Conservation (phyloP, 2,888 invertebrate species). For the Aelia acuminata region DNA sequence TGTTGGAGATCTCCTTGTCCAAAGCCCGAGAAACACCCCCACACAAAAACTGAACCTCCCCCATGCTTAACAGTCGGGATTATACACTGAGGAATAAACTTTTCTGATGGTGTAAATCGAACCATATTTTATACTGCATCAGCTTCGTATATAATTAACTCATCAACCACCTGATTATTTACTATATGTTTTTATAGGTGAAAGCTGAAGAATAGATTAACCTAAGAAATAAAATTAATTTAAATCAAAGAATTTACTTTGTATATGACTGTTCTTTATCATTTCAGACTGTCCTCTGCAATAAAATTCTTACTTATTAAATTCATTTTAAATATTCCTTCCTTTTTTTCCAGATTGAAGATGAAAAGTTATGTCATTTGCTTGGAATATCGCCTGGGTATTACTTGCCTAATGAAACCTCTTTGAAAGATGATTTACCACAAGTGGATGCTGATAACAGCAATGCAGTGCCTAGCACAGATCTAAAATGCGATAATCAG, state of each 20-base stretch:
- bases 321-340: neutral
- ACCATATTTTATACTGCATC: too few relatives aligned
- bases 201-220: too few relatives aligned
- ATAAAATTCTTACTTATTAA: neutral
- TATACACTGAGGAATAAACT: too few relatives aligned
- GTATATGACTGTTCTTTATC: neutral
- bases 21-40: too few relatives aligned
- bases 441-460: neutral
- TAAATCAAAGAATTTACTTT: neutral
- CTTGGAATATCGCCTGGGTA: slow-evolving; percentile 61
- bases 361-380: slow-evolving; percentile 62
- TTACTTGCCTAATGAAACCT: slow-evolving; percentile 58
- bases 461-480: slow-evolving; percentile 20
- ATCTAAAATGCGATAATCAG: neutral
- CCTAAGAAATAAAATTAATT: too few relatives aligned
- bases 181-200: too few relatives aligned
- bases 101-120: too few relatives aligned
- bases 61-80: too few relatives aligned
- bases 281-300: neutral
- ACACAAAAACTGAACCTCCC: too few relatives aligned
- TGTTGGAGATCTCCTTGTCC: too few relatives aligned
- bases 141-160: too few relatives aligned
- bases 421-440: slow-evolving; percentile 45
- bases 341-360: slow-evolving; percentile 63
- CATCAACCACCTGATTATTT: too few relatives aligned